phyloP scores from a whole-genome alignment of 2,888 invertebrate species.

The Chymomyza caudatula region DNA sequence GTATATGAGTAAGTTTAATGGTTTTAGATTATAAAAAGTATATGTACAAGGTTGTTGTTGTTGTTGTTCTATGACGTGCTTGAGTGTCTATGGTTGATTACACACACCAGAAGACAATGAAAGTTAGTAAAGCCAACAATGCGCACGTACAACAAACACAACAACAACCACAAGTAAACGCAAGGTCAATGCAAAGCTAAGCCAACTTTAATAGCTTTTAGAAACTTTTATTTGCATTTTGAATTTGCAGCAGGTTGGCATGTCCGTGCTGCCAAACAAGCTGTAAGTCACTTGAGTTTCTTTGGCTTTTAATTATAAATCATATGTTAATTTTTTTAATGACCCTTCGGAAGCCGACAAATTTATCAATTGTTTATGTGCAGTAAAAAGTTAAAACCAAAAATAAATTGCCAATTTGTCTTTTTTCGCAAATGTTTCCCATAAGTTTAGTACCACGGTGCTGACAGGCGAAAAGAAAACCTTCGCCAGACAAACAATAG shows the following conservation, averaged over 20 bases:
- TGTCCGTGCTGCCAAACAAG: not conserved
- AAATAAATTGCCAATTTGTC: not conserved
- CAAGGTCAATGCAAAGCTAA: conserved; percentile 54
- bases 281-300: not conserved
- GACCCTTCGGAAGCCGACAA: not conserved
- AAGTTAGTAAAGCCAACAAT: conserved; percentile 52
- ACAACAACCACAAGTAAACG: conserved; percentile 40
- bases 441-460: conserved; percentile 39
- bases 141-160: conserved; percentile 41
- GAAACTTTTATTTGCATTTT: conserved; percentile 44
- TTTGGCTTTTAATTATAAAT: not conserved
- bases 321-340: not conserved
- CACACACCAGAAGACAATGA: conserved; percentile 44
- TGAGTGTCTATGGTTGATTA: conserved; percentile 30
- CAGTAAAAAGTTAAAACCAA: not conserved
- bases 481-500: conserved; percentile 34
- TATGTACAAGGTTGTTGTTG: conserved; percentile 17
- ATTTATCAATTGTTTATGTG: not conserved
- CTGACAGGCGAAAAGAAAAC: conserved; percentile 28
- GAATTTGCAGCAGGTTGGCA: conserved; percentile 1
- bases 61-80: conserved; percentile 47
- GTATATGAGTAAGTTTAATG: conserved; percentile 12
- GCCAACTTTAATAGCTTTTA: not conserved
- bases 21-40: not conserved
- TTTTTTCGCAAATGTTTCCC: not conserved